A percentile compares a stretch with the other conserved stretches of the same genome.
Conservation (phyloP, 2,113 vertebrate species). For the Saguinus imperator region DNA sequence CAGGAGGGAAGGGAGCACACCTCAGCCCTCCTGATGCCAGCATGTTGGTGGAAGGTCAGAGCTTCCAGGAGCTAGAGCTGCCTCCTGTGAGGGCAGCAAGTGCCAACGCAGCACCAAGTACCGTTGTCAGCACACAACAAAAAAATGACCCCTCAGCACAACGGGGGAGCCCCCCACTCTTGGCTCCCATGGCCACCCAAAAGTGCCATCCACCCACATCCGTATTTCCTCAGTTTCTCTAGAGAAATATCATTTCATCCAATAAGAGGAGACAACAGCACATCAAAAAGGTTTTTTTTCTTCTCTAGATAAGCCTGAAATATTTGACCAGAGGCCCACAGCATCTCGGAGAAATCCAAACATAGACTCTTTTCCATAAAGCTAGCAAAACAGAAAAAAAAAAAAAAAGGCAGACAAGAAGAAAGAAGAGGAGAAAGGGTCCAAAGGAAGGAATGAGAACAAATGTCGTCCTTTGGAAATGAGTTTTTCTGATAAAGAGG, state of each 20-base stretch:
- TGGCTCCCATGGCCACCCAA: rapidly evolving
- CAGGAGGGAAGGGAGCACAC: too few relatives aligned
- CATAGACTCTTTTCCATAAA: not conserved
- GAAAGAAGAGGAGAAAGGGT: not conserved
- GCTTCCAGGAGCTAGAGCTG: too few relatives aligned
- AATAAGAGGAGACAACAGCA: too few relatives aligned
- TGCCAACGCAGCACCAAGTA: rapidly evolving
- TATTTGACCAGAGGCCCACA: not conserved
- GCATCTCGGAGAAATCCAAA: not conserved
- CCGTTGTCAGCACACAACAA: not conserved
- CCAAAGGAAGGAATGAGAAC: not conserved
- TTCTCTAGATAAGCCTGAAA: not conserved
- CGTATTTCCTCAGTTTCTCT: not conserved
- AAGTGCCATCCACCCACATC: rapidly evolving
- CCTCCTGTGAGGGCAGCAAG: not conserved
- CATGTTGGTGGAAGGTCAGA: not conserved
- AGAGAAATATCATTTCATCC: not conserved
- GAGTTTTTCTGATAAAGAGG: not conserved
- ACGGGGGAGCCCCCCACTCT: not conserved
- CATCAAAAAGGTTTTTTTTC: not conserved
- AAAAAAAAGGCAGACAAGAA: too few relatives aligned
- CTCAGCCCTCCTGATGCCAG: not conserved
- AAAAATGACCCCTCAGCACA: too few relatives aligned
- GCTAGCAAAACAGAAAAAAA: not conserved
- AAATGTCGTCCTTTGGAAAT: not conserved